Evolutionary conservation across 2,113 vertebrate genomes (phyloP).

Genomic region (Steatornis caripensis): DNA sequence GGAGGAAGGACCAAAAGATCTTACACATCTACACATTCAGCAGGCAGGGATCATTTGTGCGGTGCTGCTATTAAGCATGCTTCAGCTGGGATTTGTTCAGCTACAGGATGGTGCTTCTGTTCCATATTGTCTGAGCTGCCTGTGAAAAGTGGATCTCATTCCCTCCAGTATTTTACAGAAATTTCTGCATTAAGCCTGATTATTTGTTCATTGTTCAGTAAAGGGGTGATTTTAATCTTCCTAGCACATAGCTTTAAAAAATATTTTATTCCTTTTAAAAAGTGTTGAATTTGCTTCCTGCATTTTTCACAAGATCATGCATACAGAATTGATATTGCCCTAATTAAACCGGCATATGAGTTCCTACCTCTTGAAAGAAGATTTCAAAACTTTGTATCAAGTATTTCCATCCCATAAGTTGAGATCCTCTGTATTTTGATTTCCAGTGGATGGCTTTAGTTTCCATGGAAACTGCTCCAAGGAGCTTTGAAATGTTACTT

Average conservation of each 20-base stretch:
- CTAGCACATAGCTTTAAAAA: not conserved
- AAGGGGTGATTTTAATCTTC: not conserved
- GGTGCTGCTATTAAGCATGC: rapidly evolving
- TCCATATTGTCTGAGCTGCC: not conserved
- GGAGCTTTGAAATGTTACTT: constrained; percentile 62
- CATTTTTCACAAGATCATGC: not conserved
- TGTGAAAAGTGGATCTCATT: not conserved
- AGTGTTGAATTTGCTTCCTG: not conserved
- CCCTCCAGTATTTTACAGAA: not conserved
- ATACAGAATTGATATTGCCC: not conserved
- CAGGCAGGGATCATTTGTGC: not conserved
- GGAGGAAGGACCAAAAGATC: not conserved
- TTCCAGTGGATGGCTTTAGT: constrained; percentile 54
- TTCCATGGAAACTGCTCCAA: constrained; percentile 69
- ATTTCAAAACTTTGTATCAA: not conserved
- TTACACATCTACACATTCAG: not conserved
- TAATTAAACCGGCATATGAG: constrained; percentile 20
- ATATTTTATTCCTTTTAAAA: not conserved
- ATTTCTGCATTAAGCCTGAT: not conserved
- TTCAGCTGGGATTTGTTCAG: not conserved
- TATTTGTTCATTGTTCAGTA: not conserved
- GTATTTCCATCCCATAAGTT: not conserved
- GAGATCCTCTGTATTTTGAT: constrained; percentile 45
- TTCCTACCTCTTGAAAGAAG: not conserved
- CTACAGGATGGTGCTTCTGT: not conserved